A percentile compares a stretch with the other conserved stretches of the same genome.
phyloP scores from a whole-genome alignment of 2,797 vertebrate genomes.

The Ceryle rudis region DNA sequence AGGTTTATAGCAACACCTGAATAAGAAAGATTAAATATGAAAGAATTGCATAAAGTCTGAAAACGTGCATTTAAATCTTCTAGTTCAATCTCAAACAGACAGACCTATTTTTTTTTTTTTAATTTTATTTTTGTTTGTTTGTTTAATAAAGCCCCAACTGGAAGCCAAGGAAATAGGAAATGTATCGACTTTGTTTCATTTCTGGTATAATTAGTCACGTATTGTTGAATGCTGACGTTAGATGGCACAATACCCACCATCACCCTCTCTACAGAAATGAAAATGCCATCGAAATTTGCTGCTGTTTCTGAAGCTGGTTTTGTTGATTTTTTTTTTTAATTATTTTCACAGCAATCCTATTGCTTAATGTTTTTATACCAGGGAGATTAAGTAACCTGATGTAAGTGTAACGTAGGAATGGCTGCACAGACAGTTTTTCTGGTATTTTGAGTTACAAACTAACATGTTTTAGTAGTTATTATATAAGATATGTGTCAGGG shows the following conservation, averaged over 20 bases:
- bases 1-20: background rate
- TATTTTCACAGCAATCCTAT: background rate
- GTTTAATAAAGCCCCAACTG: background rate
- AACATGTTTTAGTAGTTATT: background rate
- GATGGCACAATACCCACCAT: background rate
- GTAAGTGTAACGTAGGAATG: fast-evolving
- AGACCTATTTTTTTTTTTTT: background rate
- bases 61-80: slow-evolving; percentile 51
- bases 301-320: background rate
- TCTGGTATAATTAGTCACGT: slow-evolving; percentile 1
- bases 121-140: background rate
- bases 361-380: background rate
- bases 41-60: background rate
- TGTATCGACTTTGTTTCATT: background rate
- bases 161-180: background rate
- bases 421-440: background rate
- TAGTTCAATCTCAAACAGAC: slow-evolving; percentile 3
- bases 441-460: background rate
- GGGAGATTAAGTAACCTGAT: background rate
- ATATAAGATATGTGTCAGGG: background rate
- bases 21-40: slow-evolving; percentile 22
- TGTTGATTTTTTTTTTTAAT: background rate
- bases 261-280: background rate
- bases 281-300: background rate
- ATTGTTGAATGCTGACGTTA: background rate